These are phyloP conservation scores for Ctenopoma multispine DNA, from an alignment of 2,797 vertebrate genomes.

Conservation along the genomic window DNA sequence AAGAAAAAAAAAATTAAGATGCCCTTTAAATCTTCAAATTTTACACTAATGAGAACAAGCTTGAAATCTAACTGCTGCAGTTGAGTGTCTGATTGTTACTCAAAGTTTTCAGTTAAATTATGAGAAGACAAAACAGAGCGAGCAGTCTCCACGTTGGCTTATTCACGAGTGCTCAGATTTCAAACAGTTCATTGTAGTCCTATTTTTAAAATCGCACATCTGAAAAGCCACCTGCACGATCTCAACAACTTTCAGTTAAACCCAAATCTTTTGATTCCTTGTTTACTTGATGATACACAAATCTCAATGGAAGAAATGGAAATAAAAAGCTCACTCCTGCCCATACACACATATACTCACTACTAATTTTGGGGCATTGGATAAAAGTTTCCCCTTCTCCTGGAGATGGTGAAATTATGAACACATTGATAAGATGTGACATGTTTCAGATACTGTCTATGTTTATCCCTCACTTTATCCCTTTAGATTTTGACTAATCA, in stretches of 20 bases:
- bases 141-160: background rate
- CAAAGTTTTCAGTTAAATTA: slow-evolving; percentile 28
- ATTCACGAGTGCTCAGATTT: background rate
- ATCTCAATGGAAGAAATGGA: background rate
- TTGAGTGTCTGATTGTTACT: slow-evolving; percentile 32
- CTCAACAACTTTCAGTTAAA: slow-evolving; percentile 2
- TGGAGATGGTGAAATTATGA: too few relatives aligned
- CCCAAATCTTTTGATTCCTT: background rate
- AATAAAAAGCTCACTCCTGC: background rate
- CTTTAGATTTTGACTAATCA: too few relatives aligned
- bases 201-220: background rate
- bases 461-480: too few relatives aligned
- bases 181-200: background rate
- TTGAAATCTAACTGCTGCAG: slow-evolving; percentile 1
- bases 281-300: background rate
- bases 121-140: background rate
- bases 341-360: background rate
- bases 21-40: background rate
- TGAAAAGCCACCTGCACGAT: background rate
- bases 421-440: too few relatives aligned
- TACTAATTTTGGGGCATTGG: too few relatives aligned
- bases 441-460: too few relatives aligned
- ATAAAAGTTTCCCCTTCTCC: too few relatives aligned
- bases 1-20: slow-evolving; percentile 1
- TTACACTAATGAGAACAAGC: slow-evolving; percentile 10